These are phyloP conservation scores for Echinarachnius parma DNA, from an alignment of 53 echinoderm and acorn worm species.

Conservation along the genomic window DNA sequence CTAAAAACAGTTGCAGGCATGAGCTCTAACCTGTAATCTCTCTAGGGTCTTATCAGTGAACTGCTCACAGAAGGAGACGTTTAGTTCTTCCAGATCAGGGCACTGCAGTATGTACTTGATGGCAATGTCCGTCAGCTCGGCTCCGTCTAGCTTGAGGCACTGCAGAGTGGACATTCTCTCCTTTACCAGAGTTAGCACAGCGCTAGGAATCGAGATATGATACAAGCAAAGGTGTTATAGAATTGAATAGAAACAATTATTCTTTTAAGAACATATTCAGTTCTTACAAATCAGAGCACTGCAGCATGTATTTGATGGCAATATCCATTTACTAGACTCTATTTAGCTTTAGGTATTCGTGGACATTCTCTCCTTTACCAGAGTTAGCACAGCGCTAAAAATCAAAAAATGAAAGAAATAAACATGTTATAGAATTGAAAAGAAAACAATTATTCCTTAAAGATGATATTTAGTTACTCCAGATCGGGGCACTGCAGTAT, in stretches of 20 bases:
- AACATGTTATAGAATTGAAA: too few species aligned
- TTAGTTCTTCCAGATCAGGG: slow-evolving; percentile 41
- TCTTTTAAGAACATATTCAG: slow-evolving; percentile 67
- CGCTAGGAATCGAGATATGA: slow-evolving; percentile 26
- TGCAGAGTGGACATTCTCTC: slow-evolving; percentile 44
- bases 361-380: slow-evolving; percentile 42
- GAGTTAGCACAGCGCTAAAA: slow-evolving; percentile 52
- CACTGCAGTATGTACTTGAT: slow-evolving; percentile 40
- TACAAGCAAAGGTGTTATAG: too few species aligned
- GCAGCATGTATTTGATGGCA: slow-evolving; percentile 27
- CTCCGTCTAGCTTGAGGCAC: slow-evolving; percentile 62
- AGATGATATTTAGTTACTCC: too few species aligned
- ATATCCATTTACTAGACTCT: slow-evolving; percentile 59
- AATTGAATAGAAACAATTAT: too few species aligned
- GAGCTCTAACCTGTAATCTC: slow-evolving; percentile 57
- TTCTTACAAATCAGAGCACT: slow-evolving; percentile 43
- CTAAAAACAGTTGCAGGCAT: too few species aligned
- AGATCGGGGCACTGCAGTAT: too few species aligned
- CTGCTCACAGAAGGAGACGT: slow-evolving; percentile 69
- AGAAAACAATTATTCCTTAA: too few species aligned
- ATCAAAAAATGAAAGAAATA: neutral
- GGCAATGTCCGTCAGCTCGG: slow-evolving; percentile 56
- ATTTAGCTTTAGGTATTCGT: slow-evolving; percentile 51
- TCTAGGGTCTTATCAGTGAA: slow-evolving; percentile 52
- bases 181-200: slow-evolving; percentile 43